Base-by-base conservation (phyloP, 1,140 invertebrate genomes). In the Idris sp. region DNA sequence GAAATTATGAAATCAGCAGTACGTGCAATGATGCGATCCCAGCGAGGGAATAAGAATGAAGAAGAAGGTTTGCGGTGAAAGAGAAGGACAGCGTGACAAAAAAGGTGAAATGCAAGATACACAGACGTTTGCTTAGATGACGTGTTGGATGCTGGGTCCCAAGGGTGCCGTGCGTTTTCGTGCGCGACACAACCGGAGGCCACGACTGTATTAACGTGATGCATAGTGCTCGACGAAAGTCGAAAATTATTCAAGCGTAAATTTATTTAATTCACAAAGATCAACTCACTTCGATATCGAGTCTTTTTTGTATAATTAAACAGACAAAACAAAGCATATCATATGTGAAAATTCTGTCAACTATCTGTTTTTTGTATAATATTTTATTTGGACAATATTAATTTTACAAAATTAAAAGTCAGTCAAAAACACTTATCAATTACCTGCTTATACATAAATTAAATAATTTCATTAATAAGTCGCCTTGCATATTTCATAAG, bases 1-100 rank as follows among this genome's bases (percentile, higher is more conserved):
- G 78, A 83, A 85, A 84, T 86, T 86, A 86, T 84, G 82, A 84
- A 85, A 86, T 86, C 84, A 84, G 83, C 83, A 81, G 72, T 84
- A 84, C 83, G 82, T 83, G 84, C 78, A 62, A 73, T 40, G 78
- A 74, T 62, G 40, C 35, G 31, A 4, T 5, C 11, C 9, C 19
- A 9, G 16, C n/a, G 2, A 18, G 67, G 64, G 64, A 74, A 78
- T 73, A 56, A 54, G 36, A 74, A 74, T 67, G 44, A n/a, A n/a
- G n/a, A 65, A 48, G 22, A n/a, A 16, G 8, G n/a, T 11, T 16
- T 11, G 11, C 4, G 25, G 31, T 8, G 31, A 54, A 41, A 48
- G 43, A 59, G 15, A 61, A 51, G 28, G 40, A 36, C 13, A 19
- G 19, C 11, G 53, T 13, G 7, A 43, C 46, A 59, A 75, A 76